Evolutionary conservation across 2,113 vertebrate genomes (phyloP), one percentile per base, ranked within the genome.

Genomic region (Lates calcarifer): DNA sequence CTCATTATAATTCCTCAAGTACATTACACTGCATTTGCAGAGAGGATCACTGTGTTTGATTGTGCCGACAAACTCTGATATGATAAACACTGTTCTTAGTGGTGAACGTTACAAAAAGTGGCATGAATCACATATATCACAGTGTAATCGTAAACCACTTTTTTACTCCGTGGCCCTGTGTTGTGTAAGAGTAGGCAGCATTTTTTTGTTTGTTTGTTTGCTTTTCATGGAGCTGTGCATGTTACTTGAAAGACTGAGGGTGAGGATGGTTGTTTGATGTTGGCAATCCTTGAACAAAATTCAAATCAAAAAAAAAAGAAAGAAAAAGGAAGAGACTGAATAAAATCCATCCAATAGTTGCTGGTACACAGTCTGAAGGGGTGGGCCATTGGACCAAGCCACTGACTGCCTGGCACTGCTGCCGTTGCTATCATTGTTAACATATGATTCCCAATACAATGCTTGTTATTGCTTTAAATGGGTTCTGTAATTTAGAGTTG

Each of bases 1-100:
- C 47, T 83, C 74, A 82, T 87, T 75, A 70, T 9, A 74, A 90
- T 81, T 71, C 51, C 65, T 74, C 69, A 49, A 80, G 49, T 78
- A 69, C 64, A 71, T 84, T 63, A 69, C 66, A 70, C 67, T 70
- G 29, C 31, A 69, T 71, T 85, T 72, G 28, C 29, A 77, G 35
- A 31, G 74, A 58, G 47, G 29, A 56, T 65, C 65, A 43, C 39
- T 63, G 39, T 18, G 24, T 72, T 60, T 74, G 35, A 55, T 35
- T 61, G 55, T 53, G 18, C 51, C 1, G 58, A 63, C 15, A 67
- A 41, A 31, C 0, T 37, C 22, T 10, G 12, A 58, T 41, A 53
- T 12, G n/a, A 55, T 12, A 53, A 37, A 64, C 37, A 56, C 0
- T 53, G n/a, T 64, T 58, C 9, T 35, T 47, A 4, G 14, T 9